Percentiles rank a stretch among this genome's conserved stretches.
Evolutionary conservation across 1,140 invertebrate genomes (phyloP).

Genomic region (Nasonia giraulti): DNA sequence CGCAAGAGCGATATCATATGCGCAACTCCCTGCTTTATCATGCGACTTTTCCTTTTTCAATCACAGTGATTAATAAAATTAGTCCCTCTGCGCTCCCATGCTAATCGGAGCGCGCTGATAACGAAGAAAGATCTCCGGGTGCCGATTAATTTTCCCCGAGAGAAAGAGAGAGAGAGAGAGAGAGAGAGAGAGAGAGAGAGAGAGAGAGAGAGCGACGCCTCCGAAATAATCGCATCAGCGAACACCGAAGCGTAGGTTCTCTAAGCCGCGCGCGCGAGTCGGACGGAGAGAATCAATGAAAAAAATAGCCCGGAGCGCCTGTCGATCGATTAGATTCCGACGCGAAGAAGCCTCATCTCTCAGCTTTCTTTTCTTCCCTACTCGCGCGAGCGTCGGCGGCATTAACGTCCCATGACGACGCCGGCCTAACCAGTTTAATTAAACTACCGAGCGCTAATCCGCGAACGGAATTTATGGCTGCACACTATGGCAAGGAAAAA

Average conservation of each 20-base stretch:
- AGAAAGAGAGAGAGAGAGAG: background rate
- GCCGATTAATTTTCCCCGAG: background rate
- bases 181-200: background rate
- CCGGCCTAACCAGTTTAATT: constrained; percentile 64
- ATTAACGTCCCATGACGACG: constrained; percentile 39
- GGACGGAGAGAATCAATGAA: background rate
- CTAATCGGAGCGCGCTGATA: background rate
- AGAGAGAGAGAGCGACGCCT: background rate
- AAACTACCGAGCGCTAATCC: constrained; percentile 61
- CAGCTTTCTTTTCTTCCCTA: background rate
- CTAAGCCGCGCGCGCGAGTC: background rate
- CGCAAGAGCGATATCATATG: background rate
- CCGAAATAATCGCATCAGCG: background rate
- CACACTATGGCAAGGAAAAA: constrained; percentile 33
- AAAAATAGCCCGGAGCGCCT: constrained; percentile 27
- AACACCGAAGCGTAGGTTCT: background rate
- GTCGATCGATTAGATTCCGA: constrained; percentile 49
- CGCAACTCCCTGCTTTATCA: background rate
- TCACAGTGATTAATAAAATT: background rate
- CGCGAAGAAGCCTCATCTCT: constrained; percentile 7
- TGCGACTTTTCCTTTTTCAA: background rate
- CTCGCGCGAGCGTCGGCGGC: constrained; percentile 32
- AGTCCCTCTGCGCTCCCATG: background rate
- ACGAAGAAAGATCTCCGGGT: background rate
- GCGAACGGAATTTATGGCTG: constrained; percentile 61